Conservation (phyloP, 2,797 vertebrate genomes). For the Vireo griseus region DNA sequence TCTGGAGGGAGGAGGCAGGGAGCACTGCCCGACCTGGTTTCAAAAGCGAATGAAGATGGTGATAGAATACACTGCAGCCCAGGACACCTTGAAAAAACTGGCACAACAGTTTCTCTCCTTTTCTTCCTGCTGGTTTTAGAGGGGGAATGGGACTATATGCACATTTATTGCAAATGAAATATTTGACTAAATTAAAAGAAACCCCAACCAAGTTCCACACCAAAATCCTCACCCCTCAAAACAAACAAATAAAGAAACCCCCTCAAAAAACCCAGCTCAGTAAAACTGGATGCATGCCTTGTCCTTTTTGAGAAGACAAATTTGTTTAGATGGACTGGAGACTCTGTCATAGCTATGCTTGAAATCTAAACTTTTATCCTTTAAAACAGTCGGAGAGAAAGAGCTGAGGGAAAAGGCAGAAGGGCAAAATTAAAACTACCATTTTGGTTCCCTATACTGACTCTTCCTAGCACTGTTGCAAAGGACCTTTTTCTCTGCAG, state of each 20-base stretch:
- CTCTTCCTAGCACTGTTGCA: background rate
- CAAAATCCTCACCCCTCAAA: background rate
- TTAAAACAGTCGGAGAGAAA: background rate
- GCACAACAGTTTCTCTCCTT: background rate
- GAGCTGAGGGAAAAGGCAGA: background rate
- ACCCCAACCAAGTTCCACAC: fast-evolving
- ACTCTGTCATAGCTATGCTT: background rate
- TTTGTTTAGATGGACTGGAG: background rate
- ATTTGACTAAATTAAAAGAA: background rate
- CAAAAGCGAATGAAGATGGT: too few relatives aligned
- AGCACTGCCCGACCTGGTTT: too few relatives aligned
- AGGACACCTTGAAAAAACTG: background rate
- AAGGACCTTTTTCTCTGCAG: background rate
- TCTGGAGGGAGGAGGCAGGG: too few relatives aligned
- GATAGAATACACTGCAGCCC: too few relatives aligned
- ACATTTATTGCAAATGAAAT: background rate
- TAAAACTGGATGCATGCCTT: background rate
- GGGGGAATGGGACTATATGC: background rate
- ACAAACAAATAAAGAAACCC: background rate
- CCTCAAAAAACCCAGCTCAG: background rate
- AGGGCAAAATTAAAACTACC: background rate
- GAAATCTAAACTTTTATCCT: background rate
- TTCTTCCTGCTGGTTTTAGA: background rate
- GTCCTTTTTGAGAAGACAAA: background rate
- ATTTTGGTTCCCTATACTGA: background rate